A percentile compares a stretch with the other conserved stretches of the same genome.
phyloP scores from a whole-genome alignment of 2,888 invertebrate genomes.

The Mythimna lalbum region DNA sequence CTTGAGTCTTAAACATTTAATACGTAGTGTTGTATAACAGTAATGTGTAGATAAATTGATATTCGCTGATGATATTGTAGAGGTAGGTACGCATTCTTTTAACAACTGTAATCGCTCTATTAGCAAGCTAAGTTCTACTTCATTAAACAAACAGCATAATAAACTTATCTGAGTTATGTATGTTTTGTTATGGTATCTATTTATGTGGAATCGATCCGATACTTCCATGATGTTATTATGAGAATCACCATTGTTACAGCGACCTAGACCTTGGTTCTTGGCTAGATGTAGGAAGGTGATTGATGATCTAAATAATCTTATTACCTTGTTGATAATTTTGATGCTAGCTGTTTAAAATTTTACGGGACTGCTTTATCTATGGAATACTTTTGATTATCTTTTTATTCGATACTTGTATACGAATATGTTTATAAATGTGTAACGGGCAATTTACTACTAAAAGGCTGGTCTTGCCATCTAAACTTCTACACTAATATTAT shows the following conservation, averaged over 20 bases:
- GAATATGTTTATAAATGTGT: no score
- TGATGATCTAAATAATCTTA: slow-evolving; percentile 9
- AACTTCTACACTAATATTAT: no score
- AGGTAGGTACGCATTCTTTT: background rate
- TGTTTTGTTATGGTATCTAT: background rate
- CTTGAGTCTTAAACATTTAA: no score
- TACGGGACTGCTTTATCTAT: background rate
- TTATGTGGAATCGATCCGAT: background rate
- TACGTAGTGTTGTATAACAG: no score
- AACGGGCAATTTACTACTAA: no score
- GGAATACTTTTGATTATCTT: background rate
- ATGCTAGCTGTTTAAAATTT: background rate
- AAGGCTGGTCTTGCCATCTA: no score
- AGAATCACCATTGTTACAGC: slow-evolving; percentile 39
- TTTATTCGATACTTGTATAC: no score
- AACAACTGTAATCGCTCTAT: background rate
- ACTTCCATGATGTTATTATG: background rate
- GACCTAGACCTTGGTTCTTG: slow-evolving; percentile 38
- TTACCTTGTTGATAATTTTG: background rate
- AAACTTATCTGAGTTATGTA: background rate
- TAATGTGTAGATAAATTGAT: no score
- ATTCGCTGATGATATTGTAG: background rate
- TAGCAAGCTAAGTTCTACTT: background rate
- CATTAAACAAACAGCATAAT: background rate
- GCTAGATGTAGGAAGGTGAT: slow-evolving; percentile 15